phyloP scores from a whole-genome alignment of 2,797 vertebrate species.

The Salarias fasciatus region DNA sequence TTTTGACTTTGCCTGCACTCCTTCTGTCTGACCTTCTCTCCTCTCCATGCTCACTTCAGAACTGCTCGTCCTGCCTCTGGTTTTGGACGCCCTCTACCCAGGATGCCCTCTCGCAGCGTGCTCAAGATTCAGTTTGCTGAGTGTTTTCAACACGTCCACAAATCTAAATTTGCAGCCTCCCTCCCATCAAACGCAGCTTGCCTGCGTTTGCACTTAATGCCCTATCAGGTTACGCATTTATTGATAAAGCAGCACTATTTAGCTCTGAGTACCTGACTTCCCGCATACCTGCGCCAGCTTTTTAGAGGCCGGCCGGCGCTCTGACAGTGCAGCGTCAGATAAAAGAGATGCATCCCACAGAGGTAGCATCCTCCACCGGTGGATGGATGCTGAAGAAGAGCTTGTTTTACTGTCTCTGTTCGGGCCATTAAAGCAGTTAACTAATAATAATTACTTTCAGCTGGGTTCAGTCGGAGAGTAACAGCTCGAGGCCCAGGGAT shows the following conservation, averaged over 20 bases:
- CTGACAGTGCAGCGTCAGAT: slow-evolving; percentile 60
- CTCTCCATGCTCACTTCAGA: slow-evolving; percentile 2
- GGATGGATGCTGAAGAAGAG: too few species aligned
- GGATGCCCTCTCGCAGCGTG: slow-evolving; percentile 35
- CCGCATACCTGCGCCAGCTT: slow-evolving; percentile 52
- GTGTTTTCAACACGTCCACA: slow-evolving; percentile 64
- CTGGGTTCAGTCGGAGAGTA: slow-evolving; percentile 53
- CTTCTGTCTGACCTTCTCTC: slow-evolving; percentile 46
- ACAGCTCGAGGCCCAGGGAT: slow-evolving; percentile 54
- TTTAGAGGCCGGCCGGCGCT: slow-evolving; percentile 48
- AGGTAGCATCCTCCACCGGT: slow-evolving; percentile 28
- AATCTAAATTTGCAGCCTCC: slow-evolving; percentile 72
- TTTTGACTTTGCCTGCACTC: slow-evolving; percentile 48
- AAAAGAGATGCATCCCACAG: slow-evolving; percentile 36
- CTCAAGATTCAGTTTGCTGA: slow-evolving; percentile 49
- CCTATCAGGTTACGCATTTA: slow-evolving; percentile 71
- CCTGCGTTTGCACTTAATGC: slow-evolving; percentile 66
- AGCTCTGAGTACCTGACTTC: slow-evolving; percentile 65
- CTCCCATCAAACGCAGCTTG: slow-evolving; percentile 52
- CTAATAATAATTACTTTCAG: slow-evolving; percentile 79
- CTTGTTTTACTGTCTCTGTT: slow-evolving; percentile 49
- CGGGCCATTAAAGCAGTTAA: slow-evolving; percentile 80
- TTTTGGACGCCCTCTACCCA: slow-evolving; percentile 54
- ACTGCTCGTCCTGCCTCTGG: slow-evolving; percentile 21
- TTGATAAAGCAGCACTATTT: slow-evolving; percentile 78